Conservation (phyloP, 2,888 invertebrate genomes). For the Belgica antarctica region DNA sequence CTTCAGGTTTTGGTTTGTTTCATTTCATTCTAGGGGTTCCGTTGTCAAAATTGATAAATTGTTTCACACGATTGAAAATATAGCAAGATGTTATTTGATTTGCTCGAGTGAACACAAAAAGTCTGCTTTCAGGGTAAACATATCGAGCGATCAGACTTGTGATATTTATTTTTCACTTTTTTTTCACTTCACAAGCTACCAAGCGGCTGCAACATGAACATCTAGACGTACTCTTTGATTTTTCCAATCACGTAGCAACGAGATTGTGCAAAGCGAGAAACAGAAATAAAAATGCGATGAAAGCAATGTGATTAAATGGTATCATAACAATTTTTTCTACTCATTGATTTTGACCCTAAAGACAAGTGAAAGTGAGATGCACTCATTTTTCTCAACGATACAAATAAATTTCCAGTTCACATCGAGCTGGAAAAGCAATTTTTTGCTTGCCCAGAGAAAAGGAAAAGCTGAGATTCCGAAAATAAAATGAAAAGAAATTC, state of each 20-base stretch:
- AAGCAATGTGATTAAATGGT: constrained; percentile 31
- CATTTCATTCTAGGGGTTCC: too few species aligned
- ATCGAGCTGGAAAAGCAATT: neutral
- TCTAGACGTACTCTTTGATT: neutral
- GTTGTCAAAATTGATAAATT: constrained; percentile 20
- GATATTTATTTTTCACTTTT: neutral
- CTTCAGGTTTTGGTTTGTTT: too few species aligned
- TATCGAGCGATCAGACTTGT: constrained; percentile 6
- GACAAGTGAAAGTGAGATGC: neutral
- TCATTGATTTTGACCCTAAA: neutral
- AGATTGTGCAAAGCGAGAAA: constrained; percentile 3
- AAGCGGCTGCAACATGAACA: neutral
- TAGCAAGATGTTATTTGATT: constrained; percentile 37
- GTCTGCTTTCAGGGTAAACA: neutral
- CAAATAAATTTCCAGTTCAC: neutral
- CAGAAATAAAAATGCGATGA: constrained; percentile 7
- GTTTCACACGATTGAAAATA: constrained; percentile 16
- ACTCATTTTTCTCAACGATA: neutral
- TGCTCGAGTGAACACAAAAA: constrained; percentile 33
- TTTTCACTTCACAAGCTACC: constrained; percentile 1
- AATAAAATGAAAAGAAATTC: neutral
- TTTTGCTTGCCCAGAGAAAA: neutral
- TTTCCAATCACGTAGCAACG: constrained; percentile 26
- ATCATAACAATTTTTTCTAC: neutral
- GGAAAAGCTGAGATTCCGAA: neutral